phyloP scores from a whole-genome alignment of 1,140 invertebrate species.

The Scaptomyza hsui region DNA sequence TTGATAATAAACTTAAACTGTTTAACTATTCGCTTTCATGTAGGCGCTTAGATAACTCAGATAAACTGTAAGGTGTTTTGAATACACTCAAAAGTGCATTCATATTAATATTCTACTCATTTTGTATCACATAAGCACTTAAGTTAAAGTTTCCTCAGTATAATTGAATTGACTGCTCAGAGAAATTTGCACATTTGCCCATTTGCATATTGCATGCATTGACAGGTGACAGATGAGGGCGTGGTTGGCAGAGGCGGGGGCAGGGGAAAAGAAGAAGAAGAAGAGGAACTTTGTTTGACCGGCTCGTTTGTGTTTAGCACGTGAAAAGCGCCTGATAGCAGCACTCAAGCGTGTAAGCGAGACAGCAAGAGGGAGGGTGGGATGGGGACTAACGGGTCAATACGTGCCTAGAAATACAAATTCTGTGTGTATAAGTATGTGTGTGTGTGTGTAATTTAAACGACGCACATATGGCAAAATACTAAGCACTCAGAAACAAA shows the following conservation, averaged over 20 bases:
- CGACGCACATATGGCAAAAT: slow-evolving; percentile 29
- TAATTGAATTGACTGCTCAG: slow-evolving; percentile 62
- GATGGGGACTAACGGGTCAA: slow-evolving; percentile 18
- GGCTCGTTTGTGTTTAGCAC: slow-evolving; percentile 42
- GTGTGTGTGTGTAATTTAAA: slow-evolving; percentile 15
- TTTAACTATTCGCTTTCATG: no score
- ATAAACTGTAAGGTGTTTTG: no score
- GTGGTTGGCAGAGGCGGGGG: slow-evolving; percentile 16
- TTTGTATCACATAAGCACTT: neutral
- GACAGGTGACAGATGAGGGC: neutral
- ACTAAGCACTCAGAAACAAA: no score
- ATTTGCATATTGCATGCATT: slow-evolving; percentile 45
- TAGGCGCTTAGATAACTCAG: no score
- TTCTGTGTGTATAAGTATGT: neutral
- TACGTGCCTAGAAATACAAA: slow-evolving; percentile 58
- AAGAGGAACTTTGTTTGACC: neutral
- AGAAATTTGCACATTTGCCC: slow-evolving; percentile 55
- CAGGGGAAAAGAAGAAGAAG: no score
- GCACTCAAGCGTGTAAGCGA: slow-evolving; percentile 11
- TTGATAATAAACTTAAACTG: no score
- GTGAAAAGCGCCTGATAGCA: slow-evolving; percentile 60
- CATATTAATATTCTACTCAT: slow-evolving; percentile 14
- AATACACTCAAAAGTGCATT: neutral
- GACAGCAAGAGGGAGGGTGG: neutral
- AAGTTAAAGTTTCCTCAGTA: neutral